Evolutionary conservation across 2,113 vertebrate genomes (phyloP).

Genomic region (Pomatorhinus ruficollis): DNA sequence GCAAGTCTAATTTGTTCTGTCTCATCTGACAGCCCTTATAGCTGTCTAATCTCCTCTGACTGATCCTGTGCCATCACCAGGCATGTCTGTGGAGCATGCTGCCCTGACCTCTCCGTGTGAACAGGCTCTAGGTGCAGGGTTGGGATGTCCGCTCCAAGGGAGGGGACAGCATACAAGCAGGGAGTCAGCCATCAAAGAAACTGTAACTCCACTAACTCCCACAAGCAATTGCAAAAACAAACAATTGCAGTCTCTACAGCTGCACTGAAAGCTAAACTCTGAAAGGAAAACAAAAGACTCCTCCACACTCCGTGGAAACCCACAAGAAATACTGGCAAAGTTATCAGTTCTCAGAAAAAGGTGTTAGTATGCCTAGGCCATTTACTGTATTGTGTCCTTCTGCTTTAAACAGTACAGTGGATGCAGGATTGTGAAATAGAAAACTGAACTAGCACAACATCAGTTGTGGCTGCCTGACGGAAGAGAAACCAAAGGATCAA

Average conservation of each 20-base stretch:
- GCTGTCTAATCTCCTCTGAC: not conserved
- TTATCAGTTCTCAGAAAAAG: not conserved
- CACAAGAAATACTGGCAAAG: not conserved
- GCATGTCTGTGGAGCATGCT: rapidly evolving
- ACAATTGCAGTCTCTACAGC: not conserved
- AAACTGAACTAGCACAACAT: not conserved
- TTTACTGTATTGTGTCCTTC: not conserved
- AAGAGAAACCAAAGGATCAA: not conserved
- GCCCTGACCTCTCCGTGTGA: not conserved
- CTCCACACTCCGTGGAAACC: not conserved
- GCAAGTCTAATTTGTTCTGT: constrained; percentile 3
- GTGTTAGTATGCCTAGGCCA: not conserved
- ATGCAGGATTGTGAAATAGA: not conserved
- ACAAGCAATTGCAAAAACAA: not conserved
- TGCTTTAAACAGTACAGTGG: not conserved
- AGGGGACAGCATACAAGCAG: not conserved
- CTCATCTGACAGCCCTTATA: not conserved
- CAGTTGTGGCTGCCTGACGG: not conserved
- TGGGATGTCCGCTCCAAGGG: not conserved
- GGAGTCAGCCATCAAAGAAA: not conserved
- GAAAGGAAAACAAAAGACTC: not conserved
- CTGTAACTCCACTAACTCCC: not conserved
- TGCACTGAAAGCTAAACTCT: not conserved
- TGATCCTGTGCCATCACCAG: not conserved
- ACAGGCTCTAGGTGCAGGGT: not conserved